phyloP scores from a whole-genome alignment of 1,140 invertebrate species.

The Heliothis subflexa region DNA sequence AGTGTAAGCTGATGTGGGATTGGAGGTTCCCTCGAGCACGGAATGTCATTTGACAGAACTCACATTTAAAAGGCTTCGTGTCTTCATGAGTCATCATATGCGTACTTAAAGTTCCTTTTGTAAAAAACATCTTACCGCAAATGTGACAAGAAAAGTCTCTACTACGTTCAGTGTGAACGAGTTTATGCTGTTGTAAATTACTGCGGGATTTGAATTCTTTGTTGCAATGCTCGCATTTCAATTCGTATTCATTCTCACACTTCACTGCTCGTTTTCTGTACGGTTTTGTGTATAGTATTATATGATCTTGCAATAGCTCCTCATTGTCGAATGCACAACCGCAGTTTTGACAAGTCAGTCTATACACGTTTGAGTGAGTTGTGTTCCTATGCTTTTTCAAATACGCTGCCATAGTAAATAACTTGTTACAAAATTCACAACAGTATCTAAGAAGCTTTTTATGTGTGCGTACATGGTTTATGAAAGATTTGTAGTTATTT shows the following conservation, averaged over 20 bases:
- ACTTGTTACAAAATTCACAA: conserved; percentile 77
- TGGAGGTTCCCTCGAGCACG: conserved; percentile 72
- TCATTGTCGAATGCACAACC: conserved; percentile 67
- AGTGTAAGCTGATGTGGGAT: conserved; percentile 89
- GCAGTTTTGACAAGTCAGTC: conserved; percentile 71
- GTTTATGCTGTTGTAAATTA: conserved; percentile 74
- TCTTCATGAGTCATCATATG: conserved; percentile 80
- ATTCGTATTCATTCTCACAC: conserved; percentile 55
- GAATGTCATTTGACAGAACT: conserved; percentile 75
- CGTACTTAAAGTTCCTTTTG: conserved; percentile 75
- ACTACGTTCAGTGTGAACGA: conserved; percentile 73
- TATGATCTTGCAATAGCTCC: conserved; percentile 72
- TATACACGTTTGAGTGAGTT: conserved; percentile 59
- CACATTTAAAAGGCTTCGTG: conserved; percentile 75
- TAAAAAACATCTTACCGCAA: conserved; percentile 83
- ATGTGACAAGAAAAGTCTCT: conserved; percentile 78
- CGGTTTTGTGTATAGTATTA: conserved; percentile 63
- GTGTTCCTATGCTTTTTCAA: conserved; percentile 69
- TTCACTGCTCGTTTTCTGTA: conserved; percentile 54
- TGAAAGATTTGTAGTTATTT: conserved; percentile 65
- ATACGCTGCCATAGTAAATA: conserved; percentile 60
- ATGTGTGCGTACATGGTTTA: conserved; percentile 72
- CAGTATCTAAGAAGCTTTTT: conserved; percentile 69
- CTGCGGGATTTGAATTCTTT: conserved; percentile 78
- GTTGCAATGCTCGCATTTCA: conserved; percentile 74